phyloP scores from a whole-genome alignment of 2,797 vertebrate species.

The Oreochromis grahami region DNA sequence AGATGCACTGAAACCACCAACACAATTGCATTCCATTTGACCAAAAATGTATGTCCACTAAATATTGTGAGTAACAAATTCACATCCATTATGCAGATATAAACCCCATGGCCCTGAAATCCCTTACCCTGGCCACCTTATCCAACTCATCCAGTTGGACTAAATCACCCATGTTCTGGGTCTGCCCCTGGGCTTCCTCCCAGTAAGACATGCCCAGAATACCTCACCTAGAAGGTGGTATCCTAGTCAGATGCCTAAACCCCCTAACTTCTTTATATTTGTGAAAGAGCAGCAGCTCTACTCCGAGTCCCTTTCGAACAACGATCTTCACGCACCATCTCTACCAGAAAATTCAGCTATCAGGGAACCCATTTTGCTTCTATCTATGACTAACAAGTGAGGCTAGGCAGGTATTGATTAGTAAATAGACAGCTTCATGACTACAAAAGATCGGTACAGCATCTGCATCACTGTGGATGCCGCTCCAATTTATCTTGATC shows the following conservation, averaged over 20 bases:
- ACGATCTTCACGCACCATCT: background rate
- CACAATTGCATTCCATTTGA: background rate
- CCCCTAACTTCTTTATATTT: background rate
- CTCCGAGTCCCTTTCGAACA: background rate
- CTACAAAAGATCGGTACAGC: background rate
- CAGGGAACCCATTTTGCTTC: background rate
- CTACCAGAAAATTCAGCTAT: background rate
- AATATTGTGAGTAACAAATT: background rate
- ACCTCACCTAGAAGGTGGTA: background rate
- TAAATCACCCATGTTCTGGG: background rate
- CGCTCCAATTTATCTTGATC: background rate
- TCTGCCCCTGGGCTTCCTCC: background rate
- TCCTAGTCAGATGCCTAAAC: background rate
- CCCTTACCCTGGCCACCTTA: background rate
- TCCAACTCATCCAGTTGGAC: background rate
- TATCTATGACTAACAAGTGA: background rate
- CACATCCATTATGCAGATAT: background rate
- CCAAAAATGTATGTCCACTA: background rate
- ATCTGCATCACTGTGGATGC: background rate
- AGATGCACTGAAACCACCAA: background rate
- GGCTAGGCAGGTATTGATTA: background rate
- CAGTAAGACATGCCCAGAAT: background rate
- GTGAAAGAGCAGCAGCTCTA: background rate
- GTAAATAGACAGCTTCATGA: background rate
- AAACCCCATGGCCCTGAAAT: background rate